A percentile compares a stretch with the other conserved stretches of the same genome.
phyloP scores from a whole-genome alignment of 2,888 invertebrate species.

The Cheilosia soror region DNA sequence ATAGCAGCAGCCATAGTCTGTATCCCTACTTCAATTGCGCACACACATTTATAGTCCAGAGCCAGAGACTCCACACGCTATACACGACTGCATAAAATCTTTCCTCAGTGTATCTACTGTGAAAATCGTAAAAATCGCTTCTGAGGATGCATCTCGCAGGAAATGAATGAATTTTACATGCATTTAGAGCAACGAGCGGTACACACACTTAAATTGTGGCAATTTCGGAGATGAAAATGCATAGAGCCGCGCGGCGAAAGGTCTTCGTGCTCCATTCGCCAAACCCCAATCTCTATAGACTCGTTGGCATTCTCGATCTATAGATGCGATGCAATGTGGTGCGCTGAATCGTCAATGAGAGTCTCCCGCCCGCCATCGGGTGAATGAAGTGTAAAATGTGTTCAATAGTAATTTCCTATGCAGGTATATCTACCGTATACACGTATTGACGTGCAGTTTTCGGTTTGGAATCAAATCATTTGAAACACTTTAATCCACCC shows the following conservation, averaged over 20 bases:
- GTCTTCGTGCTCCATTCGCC: slow-evolving; percentile 43
- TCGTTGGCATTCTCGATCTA: slow-evolving; percentile 30
- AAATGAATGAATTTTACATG: slow-evolving; percentile 75
- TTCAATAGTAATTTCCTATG: slow-evolving; percentile 67
- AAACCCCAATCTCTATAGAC: slow-evolving; percentile 26
- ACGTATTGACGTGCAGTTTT: slow-evolving; percentile 45
- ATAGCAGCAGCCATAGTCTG: neutral
- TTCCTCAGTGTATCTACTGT: slow-evolving; percentile 61
- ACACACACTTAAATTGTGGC: slow-evolving; percentile 69
- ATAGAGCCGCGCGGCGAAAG: slow-evolving; percentile 46
- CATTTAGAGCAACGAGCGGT: slow-evolving; percentile 57
- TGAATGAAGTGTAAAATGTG: slow-evolving; percentile 70
- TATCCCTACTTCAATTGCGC: slow-evolving; percentile 19
- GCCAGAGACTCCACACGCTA: slow-evolving; percentile 9
- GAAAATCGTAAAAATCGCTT: slow-evolving; percentile 72
- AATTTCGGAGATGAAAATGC: slow-evolving; percentile 59
- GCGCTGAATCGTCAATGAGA: slow-evolving; percentile 63
- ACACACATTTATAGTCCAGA: neutral
- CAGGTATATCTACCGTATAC: slow-evolving; percentile 18
- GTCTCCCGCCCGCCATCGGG: slow-evolving; percentile 18
- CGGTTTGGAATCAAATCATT: slow-evolving; percentile 47
- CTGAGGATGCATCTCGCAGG: slow-evolving; percentile 66
- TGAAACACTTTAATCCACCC: slow-evolving; percentile 56
- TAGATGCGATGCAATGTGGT: slow-evolving; percentile 33
- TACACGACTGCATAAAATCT: slow-evolving; percentile 61